phyloP scores from a whole-genome alignment of 2,888 invertebrate genomes.

The Agonopterix subpropinquella region DNA sequence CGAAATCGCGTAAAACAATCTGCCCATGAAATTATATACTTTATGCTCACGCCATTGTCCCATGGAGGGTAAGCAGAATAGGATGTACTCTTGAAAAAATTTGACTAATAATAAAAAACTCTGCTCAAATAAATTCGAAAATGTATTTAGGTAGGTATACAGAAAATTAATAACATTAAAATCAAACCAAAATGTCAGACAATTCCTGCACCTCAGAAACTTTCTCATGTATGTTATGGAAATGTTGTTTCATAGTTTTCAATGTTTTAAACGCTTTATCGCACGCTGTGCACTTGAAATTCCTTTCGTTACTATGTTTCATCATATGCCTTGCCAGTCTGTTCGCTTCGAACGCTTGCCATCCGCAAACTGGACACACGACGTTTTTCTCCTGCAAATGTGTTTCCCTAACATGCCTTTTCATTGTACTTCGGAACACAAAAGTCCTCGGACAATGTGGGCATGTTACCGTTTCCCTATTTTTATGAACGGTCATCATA shows the following conservation, averaged over 20 bases:
- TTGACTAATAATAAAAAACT: no score
- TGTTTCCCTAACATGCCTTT: conserved; percentile 25
- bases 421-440: conserved; percentile 23
- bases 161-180: no score
- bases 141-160: no score
- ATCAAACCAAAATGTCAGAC: no score
- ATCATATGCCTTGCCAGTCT: conserved; percentile 20
- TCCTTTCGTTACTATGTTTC: conserved; percentile 16
- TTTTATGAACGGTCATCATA: conserved; percentile 22
- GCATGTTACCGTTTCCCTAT: conserved; percentile 20
- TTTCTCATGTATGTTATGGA: conserved; percentile 15
- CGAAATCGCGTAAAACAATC: no score
- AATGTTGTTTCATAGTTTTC: conserved; percentile 17
- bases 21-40: no score
- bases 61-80: no score
- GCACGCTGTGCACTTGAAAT: conserved; percentile 12
- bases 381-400: conserved; percentile 34
- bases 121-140: no score
- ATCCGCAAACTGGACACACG: conserved; percentile 47
- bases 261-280: conserved; percentile 19
- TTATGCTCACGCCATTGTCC: no score
- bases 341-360: conserved; percentile 15
- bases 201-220: neutral
- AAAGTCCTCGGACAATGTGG: conserved; percentile 27
- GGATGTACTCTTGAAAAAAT: no score